A percentile compares a stretch with the other conserved stretches of the same genome.
phyloP scores from a whole-genome alignment of 2,113 vertebrate species.

The Phyllostomus hastatus region DNA sequence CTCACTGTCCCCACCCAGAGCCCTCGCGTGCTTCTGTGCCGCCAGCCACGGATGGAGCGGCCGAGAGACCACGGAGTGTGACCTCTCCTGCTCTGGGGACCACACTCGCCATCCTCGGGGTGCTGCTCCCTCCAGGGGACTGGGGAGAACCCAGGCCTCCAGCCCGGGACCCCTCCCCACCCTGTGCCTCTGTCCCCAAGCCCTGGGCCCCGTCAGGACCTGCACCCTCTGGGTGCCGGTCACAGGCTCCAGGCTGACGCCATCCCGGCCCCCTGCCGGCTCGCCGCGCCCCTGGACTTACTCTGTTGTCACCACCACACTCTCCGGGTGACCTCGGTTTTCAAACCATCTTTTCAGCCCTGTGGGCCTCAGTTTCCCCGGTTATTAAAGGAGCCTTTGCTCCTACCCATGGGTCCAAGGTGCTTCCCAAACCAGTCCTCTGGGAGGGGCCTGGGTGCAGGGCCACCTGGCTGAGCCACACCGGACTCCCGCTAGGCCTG shows the following conservation, averaged over 20 bases:
- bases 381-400: not conserved
- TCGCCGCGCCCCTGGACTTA: not conserved
- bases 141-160: not conserved
- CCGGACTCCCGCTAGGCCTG: not conserved
- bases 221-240: accelerated
- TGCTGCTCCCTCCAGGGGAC: not conserved
- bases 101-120: too few relatives aligned
- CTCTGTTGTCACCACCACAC: not conserved
- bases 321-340: not conserved
- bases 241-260: not conserved
- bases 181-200: not conserved
- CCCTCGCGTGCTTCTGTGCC: too few relatives aligned
- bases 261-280: not conserved
- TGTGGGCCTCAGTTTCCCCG: not conserved
- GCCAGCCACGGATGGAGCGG: too few relatives aligned
- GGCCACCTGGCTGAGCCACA: not conserved
- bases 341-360: not conserved
- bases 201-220: not conserved
- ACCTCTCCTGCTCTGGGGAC: too few relatives aligned
- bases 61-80: too few relatives aligned
- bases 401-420: not conserved
- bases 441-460: not conserved
- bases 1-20: too few relatives aligned
- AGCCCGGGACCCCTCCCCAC: too few relatives aligned
- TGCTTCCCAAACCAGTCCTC: too few relatives aligned